Conservation (phyloP, 2,113 vertebrate genomes). For the Arothron firmamentum region DNA sequence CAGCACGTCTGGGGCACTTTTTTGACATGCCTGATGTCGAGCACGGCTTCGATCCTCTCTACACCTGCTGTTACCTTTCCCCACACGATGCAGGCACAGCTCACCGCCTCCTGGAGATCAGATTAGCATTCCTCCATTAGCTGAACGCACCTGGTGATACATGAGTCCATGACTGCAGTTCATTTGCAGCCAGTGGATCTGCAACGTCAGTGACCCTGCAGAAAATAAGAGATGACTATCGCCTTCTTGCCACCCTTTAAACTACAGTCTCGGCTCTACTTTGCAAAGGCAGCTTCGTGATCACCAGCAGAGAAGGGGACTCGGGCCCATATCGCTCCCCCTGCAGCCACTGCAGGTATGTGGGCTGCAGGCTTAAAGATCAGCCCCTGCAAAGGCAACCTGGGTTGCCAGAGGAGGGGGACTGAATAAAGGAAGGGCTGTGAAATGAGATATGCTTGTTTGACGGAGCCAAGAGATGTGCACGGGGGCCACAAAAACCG, state of each 20-base stretch:
- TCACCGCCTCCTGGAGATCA: too few species aligned
- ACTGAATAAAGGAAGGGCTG: neutral
- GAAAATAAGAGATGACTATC: slow-evolving; percentile 11
- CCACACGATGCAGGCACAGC: slow-evolving; percentile 9
- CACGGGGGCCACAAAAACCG: too few species aligned
- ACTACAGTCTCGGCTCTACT: neutral
- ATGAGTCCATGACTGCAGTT: neutral
- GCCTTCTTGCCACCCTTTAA: slow-evolving; percentile 4
- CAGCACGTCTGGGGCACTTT: slow-evolving; percentile 1
- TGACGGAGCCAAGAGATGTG: neutral
- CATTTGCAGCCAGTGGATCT: slow-evolving; percentile 40
- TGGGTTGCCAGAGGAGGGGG: slow-evolving; percentile 8
- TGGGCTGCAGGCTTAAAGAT: slow-evolving; percentile 11
- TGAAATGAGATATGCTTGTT: slow-evolving; percentile 29
- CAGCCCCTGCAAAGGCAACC: slow-evolving; percentile 3
- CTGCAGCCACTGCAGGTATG: slow-evolving; percentile 33
- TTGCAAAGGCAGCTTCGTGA: slow-evolving; percentile 1
- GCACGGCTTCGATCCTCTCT: slow-evolving; percentile 13
- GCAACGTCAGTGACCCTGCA: slow-evolving; percentile 13
- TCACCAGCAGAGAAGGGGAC: slow-evolving; percentile 15
- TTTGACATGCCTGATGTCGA: slow-evolving; percentile 1
- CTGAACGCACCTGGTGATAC: neutral
- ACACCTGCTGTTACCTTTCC: slow-evolving; percentile 22
- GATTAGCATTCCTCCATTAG: too few species aligned
- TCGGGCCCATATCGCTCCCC: slow-evolving; percentile 33